A percentile compares a stretch with the other conserved stretches of the same genome.
Conservation (phyloP, 2,113 vertebrate genomes). For the Isichthys henryi region DNA sequence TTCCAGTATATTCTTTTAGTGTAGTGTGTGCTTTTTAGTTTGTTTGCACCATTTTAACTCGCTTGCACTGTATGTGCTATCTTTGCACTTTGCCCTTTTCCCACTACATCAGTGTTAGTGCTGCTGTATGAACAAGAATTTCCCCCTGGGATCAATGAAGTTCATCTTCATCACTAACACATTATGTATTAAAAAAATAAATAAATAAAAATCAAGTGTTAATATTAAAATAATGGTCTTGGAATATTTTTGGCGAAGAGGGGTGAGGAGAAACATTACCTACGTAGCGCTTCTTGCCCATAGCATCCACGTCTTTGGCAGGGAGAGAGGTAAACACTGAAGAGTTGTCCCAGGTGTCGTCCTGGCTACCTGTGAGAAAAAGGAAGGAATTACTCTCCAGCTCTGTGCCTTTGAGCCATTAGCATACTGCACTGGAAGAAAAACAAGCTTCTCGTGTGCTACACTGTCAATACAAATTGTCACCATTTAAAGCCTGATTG, state of each 20-base stretch:
- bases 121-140: background rate
- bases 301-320: conserved; percentile 72
- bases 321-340: conserved; percentile 79
- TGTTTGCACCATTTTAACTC: background rate
- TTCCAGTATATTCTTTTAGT: no score
- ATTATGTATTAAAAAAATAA: background rate
- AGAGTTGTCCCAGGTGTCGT: conserved; percentile 64
- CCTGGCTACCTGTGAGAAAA: conserved; percentile 28
- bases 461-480: background rate
- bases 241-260: background rate
- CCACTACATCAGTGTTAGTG: background rate
- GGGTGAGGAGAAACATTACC: conserved; percentile 54
- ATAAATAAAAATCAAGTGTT: background rate
- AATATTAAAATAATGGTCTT: background rate
- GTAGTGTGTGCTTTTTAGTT: background rate
- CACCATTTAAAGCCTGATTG: background rate
- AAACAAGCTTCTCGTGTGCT: background rate
- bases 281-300: conserved; percentile 79
- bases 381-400: background rate
- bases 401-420: background rate
- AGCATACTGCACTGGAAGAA: background rate
- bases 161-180: background rate
- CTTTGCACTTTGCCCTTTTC: background rate
- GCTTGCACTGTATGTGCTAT: background rate
- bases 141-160: background rate